phyloP scores from a whole-genome alignment of 2,888 invertebrate genomes.

The Stenolophus ochropezus region DNA sequence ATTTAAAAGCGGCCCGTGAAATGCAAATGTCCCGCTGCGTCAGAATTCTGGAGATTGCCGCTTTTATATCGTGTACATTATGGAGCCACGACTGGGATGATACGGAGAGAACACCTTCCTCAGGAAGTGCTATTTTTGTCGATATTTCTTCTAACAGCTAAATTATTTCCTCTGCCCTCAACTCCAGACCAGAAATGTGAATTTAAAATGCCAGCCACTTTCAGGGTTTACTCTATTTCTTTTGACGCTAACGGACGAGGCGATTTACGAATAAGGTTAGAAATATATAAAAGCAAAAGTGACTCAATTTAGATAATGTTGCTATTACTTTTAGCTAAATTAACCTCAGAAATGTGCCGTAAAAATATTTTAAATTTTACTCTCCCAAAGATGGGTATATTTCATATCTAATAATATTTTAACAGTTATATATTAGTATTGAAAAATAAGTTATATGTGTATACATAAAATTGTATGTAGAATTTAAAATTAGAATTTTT shows the following conservation, averaged over 20 bases:
- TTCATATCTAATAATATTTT: no score
- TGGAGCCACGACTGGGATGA: constrained; percentile 18
- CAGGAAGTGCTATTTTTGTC: constrained; percentile 37
- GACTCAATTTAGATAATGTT: no score
- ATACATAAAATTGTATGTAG: no score
- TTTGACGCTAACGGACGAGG: not conserved
- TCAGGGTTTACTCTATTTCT: not conserved
- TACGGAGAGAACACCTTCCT: constrained; percentile 12
- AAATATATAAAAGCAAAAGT: no score
- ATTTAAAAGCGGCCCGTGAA: constrained; percentile 22
- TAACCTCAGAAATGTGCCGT: no score
- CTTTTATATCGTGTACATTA: constrained; percentile 37
- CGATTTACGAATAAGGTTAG: not conserved
- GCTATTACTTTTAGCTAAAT: no score
- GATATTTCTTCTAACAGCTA: constrained; percentile 37
- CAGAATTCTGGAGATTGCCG: constrained; percentile 37
- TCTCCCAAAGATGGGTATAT: no score
- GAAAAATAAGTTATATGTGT: no score
- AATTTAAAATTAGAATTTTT: no score
- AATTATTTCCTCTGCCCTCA: constrained; percentile 22
- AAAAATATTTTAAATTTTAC: no score
- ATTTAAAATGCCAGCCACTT: not conserved
- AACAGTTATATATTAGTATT: no score
- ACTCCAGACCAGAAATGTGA: not conserved
- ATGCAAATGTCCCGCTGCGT: constrained; percentile 37